Evolutionary conservation across 2,888 invertebrate species (phyloP), one percentile per base, ranked within the genome.

Genomic region (Amorpha juglandis): DNA sequence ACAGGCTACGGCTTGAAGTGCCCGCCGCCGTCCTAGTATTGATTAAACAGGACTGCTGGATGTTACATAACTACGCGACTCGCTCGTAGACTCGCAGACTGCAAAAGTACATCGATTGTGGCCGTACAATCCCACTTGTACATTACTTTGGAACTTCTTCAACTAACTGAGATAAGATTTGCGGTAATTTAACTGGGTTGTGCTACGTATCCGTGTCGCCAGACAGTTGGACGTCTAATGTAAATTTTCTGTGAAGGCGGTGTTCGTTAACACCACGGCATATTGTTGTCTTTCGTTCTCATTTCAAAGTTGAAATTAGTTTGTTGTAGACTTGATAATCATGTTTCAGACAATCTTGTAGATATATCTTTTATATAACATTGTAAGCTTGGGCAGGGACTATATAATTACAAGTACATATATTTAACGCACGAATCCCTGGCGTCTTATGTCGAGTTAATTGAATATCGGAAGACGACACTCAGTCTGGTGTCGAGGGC

Each of bases 31-130:
- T 74, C 72, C 71, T 74, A 74, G 88, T 92, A 92, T 92, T 88
- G 92, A 92, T 92, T 89, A 87, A 84, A 82, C 85, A 85, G 87
- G 85, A 88, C 87, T 85, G 86, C 87, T 89, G 82, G 82, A 83
- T 81, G 88, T 92, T 92, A 90, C 78, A 82, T 90, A 89, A 91
- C 80, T 75, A 75, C 79, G 82, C 86, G 82, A 81, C 84, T 81
- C 84, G 84, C 80, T 82, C 83, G 80, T 83, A 78, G 81, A 81
- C 79, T 81, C 76, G 77, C 74, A 84, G 80, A 83, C 86, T 84
- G 83, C 82, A 80, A 81, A 79, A 81, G 79, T 81, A 79, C 80
- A 79, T 78, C 77, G 78, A 74, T 79, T 79, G 73, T 77, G 76
- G 69, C 69, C 71, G 69, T 70, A 69, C 66, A 63, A 64, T 67